These are phyloP conservation scores for Luperina testacea DNA, from an alignment of 2,888 invertebrate species.

Conservation along the genomic window DNA sequence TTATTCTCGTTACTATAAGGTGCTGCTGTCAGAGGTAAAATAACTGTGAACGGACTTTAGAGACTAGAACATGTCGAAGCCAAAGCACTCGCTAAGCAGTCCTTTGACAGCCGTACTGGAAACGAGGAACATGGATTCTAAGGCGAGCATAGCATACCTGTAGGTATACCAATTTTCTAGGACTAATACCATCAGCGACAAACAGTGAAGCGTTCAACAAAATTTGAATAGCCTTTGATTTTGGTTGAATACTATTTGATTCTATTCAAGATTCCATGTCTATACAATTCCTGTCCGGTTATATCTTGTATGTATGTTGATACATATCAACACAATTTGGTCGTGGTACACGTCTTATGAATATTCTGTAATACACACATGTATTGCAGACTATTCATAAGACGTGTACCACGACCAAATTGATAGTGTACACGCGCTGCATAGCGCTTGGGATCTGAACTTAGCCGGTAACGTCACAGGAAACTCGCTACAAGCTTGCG, in stretches of 20 bases:
- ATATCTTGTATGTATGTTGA: not conserved
- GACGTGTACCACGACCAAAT: not conserved
- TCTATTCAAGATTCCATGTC: not conserved
- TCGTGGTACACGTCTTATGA: no score
- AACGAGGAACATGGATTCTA: not conserved
- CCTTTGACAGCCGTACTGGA: not conserved
- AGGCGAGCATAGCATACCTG: not conserved
- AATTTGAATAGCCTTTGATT: not conserved
- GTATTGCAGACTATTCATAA: slow-evolving; percentile 7
- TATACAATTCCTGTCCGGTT: not conserved
- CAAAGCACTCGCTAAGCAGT: not conserved
- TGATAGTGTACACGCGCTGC: not conserved
- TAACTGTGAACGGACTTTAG: no score
- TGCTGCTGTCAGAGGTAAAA: no score
- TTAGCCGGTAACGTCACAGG: slow-evolving; percentile 19
- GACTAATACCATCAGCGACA: not conserved
- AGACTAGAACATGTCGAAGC: not conserved
- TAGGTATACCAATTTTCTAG: not conserved
- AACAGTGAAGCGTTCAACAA: not conserved
- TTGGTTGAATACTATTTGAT: not conserved
- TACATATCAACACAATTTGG: no score
- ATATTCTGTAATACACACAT: not conserved
- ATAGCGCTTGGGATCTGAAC: slow-evolving; percentile 38
- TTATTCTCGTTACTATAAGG: no score
- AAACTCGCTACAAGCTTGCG: not conserved